Base-by-base conservation (phyloP, 2,113 vertebrate genomes). In the Labeo catla region DNA sequence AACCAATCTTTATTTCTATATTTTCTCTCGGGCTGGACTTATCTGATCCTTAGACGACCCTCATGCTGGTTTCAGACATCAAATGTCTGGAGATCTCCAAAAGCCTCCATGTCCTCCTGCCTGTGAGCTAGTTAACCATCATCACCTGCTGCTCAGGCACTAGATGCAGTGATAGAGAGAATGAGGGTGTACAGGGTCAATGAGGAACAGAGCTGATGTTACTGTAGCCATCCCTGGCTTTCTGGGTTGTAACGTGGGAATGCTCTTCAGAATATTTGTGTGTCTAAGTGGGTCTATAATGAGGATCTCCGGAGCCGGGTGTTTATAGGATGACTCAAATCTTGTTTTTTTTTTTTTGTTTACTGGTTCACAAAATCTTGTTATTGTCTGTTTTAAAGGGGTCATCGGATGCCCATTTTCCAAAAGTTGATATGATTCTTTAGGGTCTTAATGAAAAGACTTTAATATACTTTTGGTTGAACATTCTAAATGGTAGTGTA, bases 81-180 rank as follows among this genome's bases (percentile, higher is more conserved):
- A 49, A 11, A 49, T 23, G 43, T 49, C 43, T 49, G 0, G 21
- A 61, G 87, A 91, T 87, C 86, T 91, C 87, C n/a, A n/a, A 92
- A 87, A 93, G 89, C 89, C 89, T 88, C 91, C 89, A 7, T 49
- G 72, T 23, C 15, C 13, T 21, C 66, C 36, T 72, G 68, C 39
- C 68, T 2, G 59, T 23, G 72, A 74, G 45, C 72, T 28, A 43
- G 21, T 49, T 19, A 49, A 49, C 45, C 39, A 45, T 45, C 19
- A 16, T 45, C 19, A 68, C 6, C 65, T 8, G 63, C 28, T 13
- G 6, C 13, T 3, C 65, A 66, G 63, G 63, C 63, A 43, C 11
- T 21, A 70, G 66, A 70, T 70, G 16, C 16, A 11, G 36, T 45
- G 68, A 72, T 72, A 72, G 68, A 72, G 68, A 1, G 39, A 11